These are phyloP conservation scores for Xenentodon cancila DNA, from an alignment of 2,797 vertebrate genomes.

Conservation along the genomic window DNA sequence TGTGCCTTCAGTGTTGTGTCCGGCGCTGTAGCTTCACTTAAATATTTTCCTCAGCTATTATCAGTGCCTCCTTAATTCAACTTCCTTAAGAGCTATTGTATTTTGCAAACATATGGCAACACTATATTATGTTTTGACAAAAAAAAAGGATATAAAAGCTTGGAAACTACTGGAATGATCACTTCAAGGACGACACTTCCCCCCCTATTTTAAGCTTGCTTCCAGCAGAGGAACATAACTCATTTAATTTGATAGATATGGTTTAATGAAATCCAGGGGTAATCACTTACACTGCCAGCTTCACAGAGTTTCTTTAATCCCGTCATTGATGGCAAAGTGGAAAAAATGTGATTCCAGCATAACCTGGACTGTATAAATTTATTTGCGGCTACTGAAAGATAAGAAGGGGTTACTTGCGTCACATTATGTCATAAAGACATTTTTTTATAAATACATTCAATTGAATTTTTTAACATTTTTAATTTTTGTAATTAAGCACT, in stretches of 20 bases:
- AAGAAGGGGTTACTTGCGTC: too few relatives aligned
- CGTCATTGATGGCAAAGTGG: constrained; percentile 4
- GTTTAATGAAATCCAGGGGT: constrained; percentile 21
- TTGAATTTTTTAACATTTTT: too few relatives aligned
- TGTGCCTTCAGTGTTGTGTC: constrained; percentile 29
- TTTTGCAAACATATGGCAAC: constrained; percentile 17
- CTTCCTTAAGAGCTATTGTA: constrained; percentile 10
- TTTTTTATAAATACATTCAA: too few relatives aligned
- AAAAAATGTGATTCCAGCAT: constrained; percentile 15
- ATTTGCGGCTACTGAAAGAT: constrained; percentile 1
- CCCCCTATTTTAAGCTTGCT: constrained; percentile 22
- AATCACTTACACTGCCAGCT: neutral
- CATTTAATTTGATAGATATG: constrained; percentile 19
- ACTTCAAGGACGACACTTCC: constrained; percentile 5
- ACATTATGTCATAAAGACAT: too few relatives aligned
- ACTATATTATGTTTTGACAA: neutral
- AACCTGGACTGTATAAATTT: constrained; percentile 3
- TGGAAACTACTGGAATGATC: constrained; percentile 21
- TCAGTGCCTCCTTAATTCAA: constrained; percentile 21
- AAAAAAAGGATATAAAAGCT: neutral
- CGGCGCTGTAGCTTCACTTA: constrained; percentile 13
- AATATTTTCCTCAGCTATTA: constrained; percentile 6
- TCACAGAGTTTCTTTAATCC: constrained; percentile 6
- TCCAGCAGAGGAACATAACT: constrained; percentile 17
- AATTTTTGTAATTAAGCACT: too few relatives aligned